Percentiles rank a stretch among this genome's conserved stretches.
These are phyloP conservation scores for Tortricodes alternella DNA, from an alignment of 2,888 invertebrate species.

Conservation along the genomic window DNA sequence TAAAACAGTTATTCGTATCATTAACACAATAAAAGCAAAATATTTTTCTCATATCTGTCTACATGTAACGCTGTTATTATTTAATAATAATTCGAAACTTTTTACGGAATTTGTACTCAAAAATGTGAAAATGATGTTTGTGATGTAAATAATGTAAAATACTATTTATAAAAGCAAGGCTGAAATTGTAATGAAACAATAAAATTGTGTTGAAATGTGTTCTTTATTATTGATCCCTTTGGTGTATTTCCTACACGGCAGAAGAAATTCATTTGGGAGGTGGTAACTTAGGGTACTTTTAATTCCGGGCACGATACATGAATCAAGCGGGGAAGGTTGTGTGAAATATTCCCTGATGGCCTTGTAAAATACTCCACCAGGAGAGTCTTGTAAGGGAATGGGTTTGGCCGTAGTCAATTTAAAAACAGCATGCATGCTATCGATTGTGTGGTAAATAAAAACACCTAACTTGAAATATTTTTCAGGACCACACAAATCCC, in stretches of 20 bases:
- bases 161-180: conserved; percentile 80
- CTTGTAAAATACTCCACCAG: conserved; percentile 15
- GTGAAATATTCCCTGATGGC: conserved; percentile 24
- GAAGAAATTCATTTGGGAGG: neutral
- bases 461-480: no score
- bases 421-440: neutral
- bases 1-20: conserved; percentile 49
- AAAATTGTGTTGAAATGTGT: conserved; percentile 77
- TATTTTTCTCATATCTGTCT: conserved; percentile 63
- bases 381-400: conserved; percentile 5
- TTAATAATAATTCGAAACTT: conserved; percentile 58
- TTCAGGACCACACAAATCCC: no score
- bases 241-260: neutral
- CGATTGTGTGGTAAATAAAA: neutral
- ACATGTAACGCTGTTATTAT: conserved; percentile 49
- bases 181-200: conserved; percentile 81
- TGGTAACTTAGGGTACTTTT: neutral
- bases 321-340: neutral
- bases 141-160: conserved; percentile 79
- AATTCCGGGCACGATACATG: neutral
- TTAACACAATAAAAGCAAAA: conserved; percentile 40
- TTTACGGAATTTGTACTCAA: conserved; percentile 77
- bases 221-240: conserved; percentile 36
- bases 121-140: conserved; percentile 54
- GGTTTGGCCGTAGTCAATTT: neutral